A percentile compares a stretch with the other conserved stretches of the same genome.
Evolutionary conservation across 2,888 invertebrate genomes (phyloP).

Genomic region (Scaptodrosophila latifasciaeformis): DNA sequence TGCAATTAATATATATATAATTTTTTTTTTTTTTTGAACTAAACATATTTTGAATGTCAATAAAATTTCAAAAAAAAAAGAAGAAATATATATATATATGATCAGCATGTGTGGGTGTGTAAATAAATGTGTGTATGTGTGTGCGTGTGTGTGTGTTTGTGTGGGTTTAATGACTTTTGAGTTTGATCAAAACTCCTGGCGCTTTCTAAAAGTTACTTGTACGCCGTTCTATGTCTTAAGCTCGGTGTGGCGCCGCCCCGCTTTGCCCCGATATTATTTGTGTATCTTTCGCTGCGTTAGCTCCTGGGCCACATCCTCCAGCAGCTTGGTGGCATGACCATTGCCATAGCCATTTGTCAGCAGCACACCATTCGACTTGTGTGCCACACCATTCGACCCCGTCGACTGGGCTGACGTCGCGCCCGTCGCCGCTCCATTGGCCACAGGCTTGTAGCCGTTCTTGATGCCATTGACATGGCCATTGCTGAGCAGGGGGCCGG

Average conservation of each 20-base stretch:
- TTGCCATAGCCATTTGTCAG: slow-evolving; percentile 61
- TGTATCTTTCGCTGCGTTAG: slow-evolving; percentile 73
- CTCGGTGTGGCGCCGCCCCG: slow-evolving; percentile 49
- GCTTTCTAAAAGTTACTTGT: slow-evolving; percentile 20
- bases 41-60: slow-evolving; percentile 2
- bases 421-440: slow-evolving; percentile 44
- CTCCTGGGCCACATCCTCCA: slow-evolving; percentile 66
- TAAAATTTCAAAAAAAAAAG: slow-evolving; percentile 6
- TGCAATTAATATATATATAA: neutral
- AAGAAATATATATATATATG: neutral
- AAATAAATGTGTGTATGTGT: slow-evolving; percentile 5
- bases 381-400: slow-evolving; percentile 54
- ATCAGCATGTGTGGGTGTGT: slow-evolving; percentile 9
- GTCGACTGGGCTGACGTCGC: slow-evolving; percentile 34
- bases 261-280: slow-evolving; percentile 73
- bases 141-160: slow-evolving; percentile 18
- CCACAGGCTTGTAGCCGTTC: slow-evolving; percentile 58
- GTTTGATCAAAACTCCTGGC: slow-evolving; percentile 41
- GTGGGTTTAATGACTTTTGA: slow-evolving; percentile 39
- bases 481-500: slow-evolving; percentile 41
- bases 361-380: slow-evolving; percentile 60
- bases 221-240: slow-evolving; percentile 32
- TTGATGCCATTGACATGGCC: slow-evolving; percentile 63
- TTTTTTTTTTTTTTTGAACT: slow-evolving; percentile 6
- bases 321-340: slow-evolving; percentile 55